These are phyloP conservation scores for Caenorhabditis plicata DNA, from an alignment of 2,888 invertebrate genomes.

Conservation along the genomic window DNA sequence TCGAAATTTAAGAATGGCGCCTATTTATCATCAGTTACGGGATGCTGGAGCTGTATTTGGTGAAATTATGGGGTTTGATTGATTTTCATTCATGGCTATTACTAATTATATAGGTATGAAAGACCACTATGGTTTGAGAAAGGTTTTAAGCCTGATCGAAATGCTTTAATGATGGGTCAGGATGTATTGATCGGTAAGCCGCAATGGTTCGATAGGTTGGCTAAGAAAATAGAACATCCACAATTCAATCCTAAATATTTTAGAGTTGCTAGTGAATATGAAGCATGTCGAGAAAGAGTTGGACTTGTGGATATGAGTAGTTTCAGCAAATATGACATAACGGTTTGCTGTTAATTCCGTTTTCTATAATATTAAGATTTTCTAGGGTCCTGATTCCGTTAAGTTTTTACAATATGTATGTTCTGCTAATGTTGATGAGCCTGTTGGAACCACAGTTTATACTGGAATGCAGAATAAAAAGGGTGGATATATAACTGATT, in stretches of 20 bases:
- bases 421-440: constrained; percentile 92
- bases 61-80: constrained; percentile 81
- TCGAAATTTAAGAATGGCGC: constrained; percentile 86
- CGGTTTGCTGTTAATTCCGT: constrained; percentile 67
- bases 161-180: constrained; percentile 71
- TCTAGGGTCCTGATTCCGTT: constrained; percentile 75
- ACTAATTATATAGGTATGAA: constrained; percentile 74
- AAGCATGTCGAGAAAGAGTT: constrained; percentile 86
- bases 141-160: constrained; percentile 34
- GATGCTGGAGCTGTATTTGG: constrained; percentile 92
- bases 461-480: constrained; percentile 94
- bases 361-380: neutral
- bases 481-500: constrained; percentile 97
- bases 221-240: neutral
- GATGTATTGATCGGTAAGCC: constrained; percentile 88
- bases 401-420: constrained; percentile 87
- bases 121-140: constrained; percentile 86
- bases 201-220: constrained; percentile 73
- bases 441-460: constrained; percentile 88
- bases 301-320: constrained; percentile 94
- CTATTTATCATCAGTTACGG: constrained; percentile 86
- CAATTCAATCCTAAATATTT: too few species aligned
- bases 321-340: constrained; percentile 91
- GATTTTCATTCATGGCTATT: neutral
- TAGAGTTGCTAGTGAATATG: constrained; percentile 84